A percentile compares a stretch with the other conserved stretches of the same genome.
Evolutionary conservation across 2,888 invertebrate species (phyloP).

Genomic region (Deilephila elpenor): DNA sequence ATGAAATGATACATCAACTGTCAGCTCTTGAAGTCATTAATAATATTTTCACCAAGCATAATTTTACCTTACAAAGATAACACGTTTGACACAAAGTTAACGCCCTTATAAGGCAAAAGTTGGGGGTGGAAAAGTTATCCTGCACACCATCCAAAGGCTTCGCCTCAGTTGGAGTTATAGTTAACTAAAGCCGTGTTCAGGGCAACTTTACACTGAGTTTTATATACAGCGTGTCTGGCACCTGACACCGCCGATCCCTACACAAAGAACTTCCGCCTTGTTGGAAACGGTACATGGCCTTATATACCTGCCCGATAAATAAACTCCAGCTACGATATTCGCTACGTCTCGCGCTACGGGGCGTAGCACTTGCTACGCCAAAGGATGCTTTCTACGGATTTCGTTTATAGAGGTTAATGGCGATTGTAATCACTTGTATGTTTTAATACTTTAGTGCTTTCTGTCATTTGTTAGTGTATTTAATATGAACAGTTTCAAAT

Average conservation of each 20-base stretch:
- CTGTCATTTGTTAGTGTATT: too few species aligned
- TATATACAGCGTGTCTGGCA: constrained; percentile 55
- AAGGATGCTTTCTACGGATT: background rate
- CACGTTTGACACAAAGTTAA: constrained; percentile 9
- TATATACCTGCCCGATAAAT: constrained; percentile 33
- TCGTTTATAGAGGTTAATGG: background rate
- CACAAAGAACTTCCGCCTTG: constrained; percentile 49
- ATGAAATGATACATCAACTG: too few species aligned
- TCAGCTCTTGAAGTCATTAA: too few species aligned
- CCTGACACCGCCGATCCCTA: constrained; percentile 54
- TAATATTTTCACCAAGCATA: background rate
- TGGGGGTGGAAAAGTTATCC: constrained; percentile 50
- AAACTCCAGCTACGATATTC: constrained; percentile 8
- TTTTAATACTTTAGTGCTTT: too few species aligned
- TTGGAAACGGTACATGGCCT: constrained; percentile 38
- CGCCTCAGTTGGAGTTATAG: constrained; percentile 49
- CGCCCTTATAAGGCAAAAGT: constrained; percentile 38
- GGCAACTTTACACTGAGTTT: constrained; percentile 56
- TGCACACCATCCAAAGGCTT: constrained; percentile 45
- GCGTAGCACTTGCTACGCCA: background rate
- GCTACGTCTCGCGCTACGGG: background rate
- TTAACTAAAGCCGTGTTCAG: constrained; percentile 46
- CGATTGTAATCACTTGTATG: background rate
- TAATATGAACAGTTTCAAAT: too few species aligned
- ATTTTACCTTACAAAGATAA: background rate